Evolutionary conservation across 2,113 vertebrate species (phyloP).

Genomic region (Chelonoidis abingdonii): DNA sequence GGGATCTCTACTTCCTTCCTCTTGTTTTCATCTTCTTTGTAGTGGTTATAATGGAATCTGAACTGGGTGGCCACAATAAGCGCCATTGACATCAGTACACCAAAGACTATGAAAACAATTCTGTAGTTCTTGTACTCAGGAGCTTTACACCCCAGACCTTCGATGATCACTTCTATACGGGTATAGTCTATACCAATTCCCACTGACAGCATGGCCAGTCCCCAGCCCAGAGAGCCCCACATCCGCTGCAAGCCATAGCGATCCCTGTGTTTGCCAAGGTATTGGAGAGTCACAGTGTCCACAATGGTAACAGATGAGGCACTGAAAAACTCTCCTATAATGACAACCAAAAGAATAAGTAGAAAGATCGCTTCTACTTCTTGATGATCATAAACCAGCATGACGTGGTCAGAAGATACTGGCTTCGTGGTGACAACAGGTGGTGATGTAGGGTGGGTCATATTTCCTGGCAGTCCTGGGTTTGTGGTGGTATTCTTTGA

Average conservation of each 20-base stretch:
- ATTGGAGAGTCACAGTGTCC: slow-evolving; percentile 96
- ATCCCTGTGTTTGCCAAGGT: slow-evolving; percentile 92
- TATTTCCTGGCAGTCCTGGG: neutral
- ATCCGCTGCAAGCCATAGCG: slow-evolving; percentile 97
- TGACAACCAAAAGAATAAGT: slow-evolving; percentile 93
- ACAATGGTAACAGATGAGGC: slow-evolving; percentile 97
- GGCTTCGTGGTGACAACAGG: slow-evolving; percentile 61
- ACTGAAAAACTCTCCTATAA: slow-evolving; percentile 98
- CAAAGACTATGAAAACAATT: slow-evolving; percentile 95
- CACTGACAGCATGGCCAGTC: slow-evolving; percentile 94
- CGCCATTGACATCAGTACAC: slow-evolving; percentile 92
- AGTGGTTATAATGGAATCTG: slow-evolving; percentile 84
- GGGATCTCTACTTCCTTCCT: slow-evolving; percentile 80
- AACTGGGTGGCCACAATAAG: slow-evolving; percentile 95
- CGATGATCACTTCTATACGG: slow-evolving; percentile 73
- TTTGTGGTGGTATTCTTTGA: slow-evolving; percentile 25
- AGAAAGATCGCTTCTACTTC: slow-evolving; percentile 94
- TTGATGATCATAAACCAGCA: slow-evolving; percentile 83
- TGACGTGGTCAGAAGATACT: slow-evolving; percentile 69
- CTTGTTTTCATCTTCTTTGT: slow-evolving; percentile 71
- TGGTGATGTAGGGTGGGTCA: slow-evolving; percentile 26
- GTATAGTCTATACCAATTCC: slow-evolving; percentile 98
- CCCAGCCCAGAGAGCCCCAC: slow-evolving; percentile 99
- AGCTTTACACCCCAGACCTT: slow-evolving; percentile 84
- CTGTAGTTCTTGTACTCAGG: slow-evolving; percentile 93